Percentiles rank a stretch among this genome's conserved stretches.
These are phyloP conservation scores for Hofmannophila pseudospretella DNA, from an alignment of 2,888 invertebrate genomes.

Conservation along the genomic window DNA sequence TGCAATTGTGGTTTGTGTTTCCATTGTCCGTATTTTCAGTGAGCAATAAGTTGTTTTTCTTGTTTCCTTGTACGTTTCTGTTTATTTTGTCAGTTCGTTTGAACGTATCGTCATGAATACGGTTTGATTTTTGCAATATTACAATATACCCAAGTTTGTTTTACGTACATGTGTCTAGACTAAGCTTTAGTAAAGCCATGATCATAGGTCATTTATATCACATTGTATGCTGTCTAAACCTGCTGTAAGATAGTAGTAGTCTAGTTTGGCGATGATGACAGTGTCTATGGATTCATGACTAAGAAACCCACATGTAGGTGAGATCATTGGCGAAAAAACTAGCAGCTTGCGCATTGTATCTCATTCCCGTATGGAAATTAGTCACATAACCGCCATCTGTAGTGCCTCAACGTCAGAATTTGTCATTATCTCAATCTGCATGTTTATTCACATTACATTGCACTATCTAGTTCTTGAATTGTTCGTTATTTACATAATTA, in stretches of 20 bases:
- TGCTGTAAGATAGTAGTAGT: neutral
- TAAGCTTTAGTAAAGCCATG: too few species aligned
- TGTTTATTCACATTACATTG: neutral
- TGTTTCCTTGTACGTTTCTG: neutral
- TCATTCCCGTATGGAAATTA: slow-evolving; percentile 6
- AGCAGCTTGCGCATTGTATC: slow-evolving; percentile 19
- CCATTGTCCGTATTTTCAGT: neutral
- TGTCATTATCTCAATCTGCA: neutral
- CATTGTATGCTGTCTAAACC: too few species aligned
- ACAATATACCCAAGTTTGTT: too few species aligned
- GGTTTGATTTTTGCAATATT: too few species aligned
- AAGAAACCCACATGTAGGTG: slow-evolving; percentile 38
- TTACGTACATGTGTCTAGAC: too few species aligned
- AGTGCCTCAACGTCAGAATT: neutral
- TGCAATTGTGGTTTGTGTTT: too few species aligned
- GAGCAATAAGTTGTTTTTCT: neutral
- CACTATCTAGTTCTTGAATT: neutral
- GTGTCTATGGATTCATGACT: slow-evolving; percentile 17
- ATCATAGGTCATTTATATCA: too few species aligned
- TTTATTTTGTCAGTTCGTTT: neutral
- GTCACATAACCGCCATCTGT: slow-evolving; percentile 3
- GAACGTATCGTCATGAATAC: too few species aligned
- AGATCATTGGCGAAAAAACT: slow-evolving; percentile 38
- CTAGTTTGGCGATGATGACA: neutral
- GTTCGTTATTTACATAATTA: slow-evolving; percentile 1